Evolutionary conservation across 2,888 invertebrate species (phyloP), one percentile per base, ranked within the genome.

Genomic region (Pachliopta kotzebuea): DNA sequence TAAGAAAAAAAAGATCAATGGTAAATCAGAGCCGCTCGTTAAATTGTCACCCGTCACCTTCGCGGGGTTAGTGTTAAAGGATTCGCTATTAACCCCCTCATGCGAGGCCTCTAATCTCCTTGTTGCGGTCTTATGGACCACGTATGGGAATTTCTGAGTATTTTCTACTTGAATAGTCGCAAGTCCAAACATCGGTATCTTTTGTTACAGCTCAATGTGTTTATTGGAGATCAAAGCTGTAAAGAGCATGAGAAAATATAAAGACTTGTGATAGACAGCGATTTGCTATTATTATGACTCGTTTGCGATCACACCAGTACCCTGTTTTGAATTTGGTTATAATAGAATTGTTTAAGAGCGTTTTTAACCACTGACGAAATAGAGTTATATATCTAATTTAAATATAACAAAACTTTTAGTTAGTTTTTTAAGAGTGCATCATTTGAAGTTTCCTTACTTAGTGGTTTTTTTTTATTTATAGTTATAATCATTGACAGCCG

Each of bases 61-160:
- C 76, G 70, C 73, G 76, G 75, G 76, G 79, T 77, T 76, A 71
- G 67, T 62, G 62, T 67, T 73, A 72, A 80, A 81, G 74, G 78
- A 58, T 62, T 80, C 73, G 61, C 69, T 74, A 78, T 83, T 84
- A 85, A 81, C 85, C 83, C 80, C 79, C 26, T 76, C 73, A 72
- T 78, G 71, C 68, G 71, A 75, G 78, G 77, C 74, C 73, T 75
- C 72, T 76, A 78, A 77, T 75, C 74, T 75, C 72, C 71, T 72
- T 72, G 68, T 74, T 72, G 65, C 70, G 69, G 76, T 70, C 74
- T 72, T 69, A 73, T 69, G 70, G 70, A 72, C 76, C 69, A 49
- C 21, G 71, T 76, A 80, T 90, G 90, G 88, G 90, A 90, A 90
- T 81, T 77, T 81, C 74, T 72, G 68, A 76, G 80, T 74, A 83